A percentile compares a stretch with the other conserved stretches of the same genome.
Evolutionary conservation across 2,888 invertebrate species (phyloP).

Genomic region (Habrosyne pyritoides): DNA sequence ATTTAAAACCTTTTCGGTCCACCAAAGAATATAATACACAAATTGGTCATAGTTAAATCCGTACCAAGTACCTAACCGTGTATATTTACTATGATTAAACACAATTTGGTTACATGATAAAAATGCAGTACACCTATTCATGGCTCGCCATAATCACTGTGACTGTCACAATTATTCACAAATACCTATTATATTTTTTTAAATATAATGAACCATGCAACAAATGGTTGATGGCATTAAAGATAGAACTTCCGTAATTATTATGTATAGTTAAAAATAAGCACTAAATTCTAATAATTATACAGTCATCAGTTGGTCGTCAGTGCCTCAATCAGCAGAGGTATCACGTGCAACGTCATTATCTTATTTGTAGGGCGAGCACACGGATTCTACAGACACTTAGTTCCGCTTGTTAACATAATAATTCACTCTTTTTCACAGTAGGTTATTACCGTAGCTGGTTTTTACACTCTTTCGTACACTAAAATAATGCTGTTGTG

Average conservation of each 20-base stretch:
- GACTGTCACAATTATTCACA: not conserved
- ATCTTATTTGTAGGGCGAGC: too few species aligned
- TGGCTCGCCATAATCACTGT: not conserved
- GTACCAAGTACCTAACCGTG: not conserved
- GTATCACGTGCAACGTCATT: too few species aligned
- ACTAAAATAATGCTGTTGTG: too few species aligned
- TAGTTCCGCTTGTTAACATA: too few species aligned
- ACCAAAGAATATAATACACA: too few species aligned
- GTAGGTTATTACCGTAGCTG: too few species aligned
- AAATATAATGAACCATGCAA: not conserved
- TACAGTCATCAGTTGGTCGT: not conserved
- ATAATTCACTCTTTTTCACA: too few species aligned
- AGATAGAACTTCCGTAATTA: not conserved
- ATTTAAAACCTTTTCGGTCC: too few species aligned
- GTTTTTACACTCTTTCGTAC: too few species aligned
- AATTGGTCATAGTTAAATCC: too few species aligned
- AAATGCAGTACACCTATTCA: not conserved
- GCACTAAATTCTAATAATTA: not conserved
- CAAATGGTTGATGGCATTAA: not conserved
- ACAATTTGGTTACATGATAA: not conserved
- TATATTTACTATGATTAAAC: not conserved
- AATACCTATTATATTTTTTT: not conserved
- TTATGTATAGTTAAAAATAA: slow-evolving; percentile 1
- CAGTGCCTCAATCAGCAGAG: not conserved
- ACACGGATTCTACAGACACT: too few species aligned